Conservation (phyloP, 2,797 vertebrate species). For the Rallus crepitans region DNA sequence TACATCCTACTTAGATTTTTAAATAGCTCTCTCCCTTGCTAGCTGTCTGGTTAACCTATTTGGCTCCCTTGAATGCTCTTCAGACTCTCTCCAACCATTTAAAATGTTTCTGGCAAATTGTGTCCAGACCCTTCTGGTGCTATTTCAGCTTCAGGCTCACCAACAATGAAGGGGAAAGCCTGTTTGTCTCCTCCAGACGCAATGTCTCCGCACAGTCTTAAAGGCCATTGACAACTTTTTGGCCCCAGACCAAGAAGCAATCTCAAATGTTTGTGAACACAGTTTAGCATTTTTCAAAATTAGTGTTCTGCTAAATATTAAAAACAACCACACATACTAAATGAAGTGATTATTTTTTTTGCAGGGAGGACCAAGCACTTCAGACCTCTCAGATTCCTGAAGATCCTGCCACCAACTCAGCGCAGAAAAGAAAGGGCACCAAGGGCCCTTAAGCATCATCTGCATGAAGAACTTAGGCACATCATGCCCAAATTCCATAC, state of each 20-base stretch:
- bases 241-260: not conserved
- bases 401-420: not conserved
- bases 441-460: not conserved
- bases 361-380: not conserved
- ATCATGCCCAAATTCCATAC: not conserved
- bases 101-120: not conserved
- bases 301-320: constrained; percentile 16
- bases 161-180: not conserved
- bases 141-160: not conserved
- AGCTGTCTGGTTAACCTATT: not conserved
- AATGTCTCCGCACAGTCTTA: not conserved
- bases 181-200: not conserved
- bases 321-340: not conserved
- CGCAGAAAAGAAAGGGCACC: not conserved
- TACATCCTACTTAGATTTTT: not conserved
- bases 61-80: not conserved
- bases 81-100: not conserved
- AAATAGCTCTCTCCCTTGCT: not conserved
- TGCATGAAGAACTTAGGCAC: not conserved
- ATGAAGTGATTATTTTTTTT: not conserved
- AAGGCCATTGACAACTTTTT: not conserved
- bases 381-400: not conserved
- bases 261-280: not conserved
- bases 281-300: constrained; percentile 6
- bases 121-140: not conserved